phyloP scores from a whole-genome alignment of 2,888 invertebrate genomes.

The Amblyteles armatorius region DNA sequence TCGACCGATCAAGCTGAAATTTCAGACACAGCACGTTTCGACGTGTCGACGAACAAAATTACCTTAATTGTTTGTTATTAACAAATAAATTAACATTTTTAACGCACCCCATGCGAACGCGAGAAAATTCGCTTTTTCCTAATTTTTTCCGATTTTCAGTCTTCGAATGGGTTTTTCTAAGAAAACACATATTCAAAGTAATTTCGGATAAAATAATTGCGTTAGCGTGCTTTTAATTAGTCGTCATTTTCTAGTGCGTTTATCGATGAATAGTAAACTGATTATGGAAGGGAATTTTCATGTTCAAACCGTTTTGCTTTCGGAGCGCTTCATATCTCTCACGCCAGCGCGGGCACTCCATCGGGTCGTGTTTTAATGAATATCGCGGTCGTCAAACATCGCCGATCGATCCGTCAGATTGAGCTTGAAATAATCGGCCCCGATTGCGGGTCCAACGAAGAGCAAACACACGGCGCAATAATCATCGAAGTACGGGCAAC shows the following conservation, averaged over 20 bases:
- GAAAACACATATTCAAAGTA: too few relatives aligned
- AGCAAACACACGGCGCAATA: background rate
- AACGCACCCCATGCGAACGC: too few relatives aligned
- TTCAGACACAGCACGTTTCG: too few relatives aligned
- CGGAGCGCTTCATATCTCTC: background rate
- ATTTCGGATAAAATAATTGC: background rate
- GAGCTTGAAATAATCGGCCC: constrained; percentile 14
- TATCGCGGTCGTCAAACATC: constrained; percentile 1
- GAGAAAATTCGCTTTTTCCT: too few relatives aligned
- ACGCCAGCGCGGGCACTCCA: background rate
- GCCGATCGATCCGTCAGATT: background rate
- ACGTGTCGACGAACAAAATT: too few relatives aligned
- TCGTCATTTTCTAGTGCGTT: too few relatives aligned
- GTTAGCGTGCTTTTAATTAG: background rate
- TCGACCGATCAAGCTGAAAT: too few relatives aligned
- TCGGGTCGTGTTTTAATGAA: constrained; percentile 2
- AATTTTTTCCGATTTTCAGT: too few relatives aligned
- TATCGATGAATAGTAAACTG: background rate
- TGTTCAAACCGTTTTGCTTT: background rate
- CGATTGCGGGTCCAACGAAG: background rate
- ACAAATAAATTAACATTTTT: too few relatives aligned
- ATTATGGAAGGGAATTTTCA: background rate
- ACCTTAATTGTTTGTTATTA: too few relatives aligned
- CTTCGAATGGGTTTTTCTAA: too few relatives aligned
- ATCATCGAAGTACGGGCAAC: background rate